Evolutionary conservation across 53 echinoderm and acorn worm genomes (phyloP), one percentile per base, ranked within the genome.

Genomic region (Stichopus horrens): DNA sequence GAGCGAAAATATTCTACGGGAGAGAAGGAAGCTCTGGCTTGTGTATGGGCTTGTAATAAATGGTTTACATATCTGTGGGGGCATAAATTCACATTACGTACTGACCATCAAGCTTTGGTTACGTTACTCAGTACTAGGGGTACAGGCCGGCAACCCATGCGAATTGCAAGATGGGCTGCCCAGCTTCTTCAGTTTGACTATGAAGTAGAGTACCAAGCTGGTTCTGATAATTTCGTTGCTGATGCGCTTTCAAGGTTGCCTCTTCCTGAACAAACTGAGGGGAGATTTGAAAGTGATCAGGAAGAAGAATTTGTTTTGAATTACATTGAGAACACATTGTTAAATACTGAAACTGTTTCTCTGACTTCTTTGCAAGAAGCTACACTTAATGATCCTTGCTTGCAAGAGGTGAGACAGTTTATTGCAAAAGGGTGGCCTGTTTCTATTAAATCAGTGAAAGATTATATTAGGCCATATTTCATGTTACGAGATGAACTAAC

Each of bases 61-160:
- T 94, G 92, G 94, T 90, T 88, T 63, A 85, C 89, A 21, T 94
- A 94, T 22, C 22, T 93, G 1, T 93, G 89, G 93, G 91, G 91
- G 37, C 83, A 91, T 20, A 86, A 86, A 37, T 93, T 93, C 57
- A 76, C 52, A 55, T 75, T 93, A 5, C 65, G 89, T 6, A 93
- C 91, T 5, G 91, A 93, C 52, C 93, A 93, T 20, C 86, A 23
- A 22, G 86, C 92, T 11, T 75, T 92, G 52, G 76, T 75, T 5
- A 86, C 89, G 5, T 83, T 92, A 19, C 65, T 88, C 18, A 82
- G 75, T 19, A 76, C 82, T 5, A 66, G 86, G 16, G 92, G 89
- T 8, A 93, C 21, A 22, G 89, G 79, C 18, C 63, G 87, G 7
- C 89, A 86, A 53, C 73, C 89, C 21, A 91, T 91, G 89, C 68